Base-by-base conservation (phyloP, 2,797 vertebrate species). In the Rhinoraja longicauda region DNA sequence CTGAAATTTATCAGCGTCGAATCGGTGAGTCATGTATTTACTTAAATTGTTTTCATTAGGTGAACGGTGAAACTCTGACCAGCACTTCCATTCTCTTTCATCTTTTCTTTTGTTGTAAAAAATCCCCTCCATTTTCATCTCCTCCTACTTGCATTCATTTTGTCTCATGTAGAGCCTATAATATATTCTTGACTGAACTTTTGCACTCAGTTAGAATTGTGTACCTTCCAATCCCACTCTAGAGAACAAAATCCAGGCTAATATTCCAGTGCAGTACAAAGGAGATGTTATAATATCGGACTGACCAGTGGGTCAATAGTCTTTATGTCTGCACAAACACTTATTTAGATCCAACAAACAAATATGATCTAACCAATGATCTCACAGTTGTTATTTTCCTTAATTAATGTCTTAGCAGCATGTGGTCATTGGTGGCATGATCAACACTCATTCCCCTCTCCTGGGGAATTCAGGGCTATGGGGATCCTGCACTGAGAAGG, bases 41-140 rank as follows among this genome's bases (percentile, higher is more conserved):
- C 96, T 96, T 95, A 95, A 94, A 92, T 93, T 97, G 97, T 97
- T 97, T 97, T 97, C 96, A 96, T 96, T 96, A 96, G 97, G 97
- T 97, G 96, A 95, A 94, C 94, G 84, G 62, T 88, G 59, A 88
- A 88, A 67, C 84, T 59, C 57, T 67, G 59, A 67, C 62, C 84
- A 67, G 21, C 36, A 21, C 59, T 67, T 21, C 59, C 32, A 62
- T 36, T 88, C 84, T 32, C 9, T 1, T 19, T 29, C 29, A 62
- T 4, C 57, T 62, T 86, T 81, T 29, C 81, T 57, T 86, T 67
- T 67, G 62, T 88, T 67, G 12, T 21, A 2, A 62, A 62, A 64
- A 88, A 88, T 21, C 32, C 62, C 62, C 19, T 64, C 62, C n/a
- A 19, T 29, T 64, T 88, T 19, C n/a, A 17, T 88, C 57, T 64